Evolutionary conservation across 2,113 vertebrate genomes (phyloP).

Genomic region (Vulpes vulpes): DNA sequence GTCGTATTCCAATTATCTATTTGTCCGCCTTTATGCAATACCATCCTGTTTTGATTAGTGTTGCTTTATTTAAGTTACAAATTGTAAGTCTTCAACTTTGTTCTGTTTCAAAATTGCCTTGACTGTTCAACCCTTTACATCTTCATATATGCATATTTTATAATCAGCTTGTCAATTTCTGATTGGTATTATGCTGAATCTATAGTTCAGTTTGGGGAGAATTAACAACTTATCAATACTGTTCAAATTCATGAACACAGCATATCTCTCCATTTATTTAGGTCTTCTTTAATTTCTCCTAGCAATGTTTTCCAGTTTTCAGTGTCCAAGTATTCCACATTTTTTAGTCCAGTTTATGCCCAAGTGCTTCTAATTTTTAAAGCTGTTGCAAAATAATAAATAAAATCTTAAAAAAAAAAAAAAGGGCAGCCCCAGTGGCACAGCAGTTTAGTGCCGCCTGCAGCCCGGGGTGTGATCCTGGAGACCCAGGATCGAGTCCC

Average conservation of each 20-base stretch:
- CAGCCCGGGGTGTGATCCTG: too few relatives aligned
- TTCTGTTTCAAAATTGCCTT: not conserved
- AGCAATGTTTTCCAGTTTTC: not conserved
- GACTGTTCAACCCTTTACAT: not conserved
- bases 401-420: too few relatives aligned
- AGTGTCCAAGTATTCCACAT: not conserved
- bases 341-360: not conserved
- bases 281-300: not conserved
- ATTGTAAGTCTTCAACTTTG: not conserved
- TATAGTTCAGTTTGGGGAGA: not conserved
- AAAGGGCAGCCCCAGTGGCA: too few relatives aligned
- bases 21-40: not conserved
- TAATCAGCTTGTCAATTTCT: not conserved
- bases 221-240: not conserved
- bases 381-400: too few relatives aligned
- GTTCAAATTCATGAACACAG: not conserved
- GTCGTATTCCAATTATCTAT: not conserved
- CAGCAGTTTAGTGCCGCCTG: too few relatives aligned
- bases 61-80: not conserved
- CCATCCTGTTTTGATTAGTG: not conserved
- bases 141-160: not conserved
- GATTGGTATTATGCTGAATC: not conserved
- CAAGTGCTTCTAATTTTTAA: not conserved
- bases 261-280: not conserved
- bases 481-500: too few relatives aligned